Evolutionary conservation across 2,797 vertebrate species (phyloP).

Genomic region (Scomberomorus guttatus): DNA sequence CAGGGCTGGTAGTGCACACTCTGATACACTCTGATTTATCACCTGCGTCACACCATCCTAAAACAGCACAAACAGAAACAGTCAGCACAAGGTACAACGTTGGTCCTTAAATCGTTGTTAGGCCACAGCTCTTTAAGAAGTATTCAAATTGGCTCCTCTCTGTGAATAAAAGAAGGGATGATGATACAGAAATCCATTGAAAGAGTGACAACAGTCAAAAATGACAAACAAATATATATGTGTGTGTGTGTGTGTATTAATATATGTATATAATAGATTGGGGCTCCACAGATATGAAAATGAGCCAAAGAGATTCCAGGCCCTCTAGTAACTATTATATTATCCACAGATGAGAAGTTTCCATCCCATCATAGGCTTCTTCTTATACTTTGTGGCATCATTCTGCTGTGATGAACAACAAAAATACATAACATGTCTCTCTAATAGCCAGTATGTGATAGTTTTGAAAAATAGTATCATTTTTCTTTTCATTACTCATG

Average conservation of each 20-base stretch:
- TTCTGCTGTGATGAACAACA: neutral
- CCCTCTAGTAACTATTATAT: no score
- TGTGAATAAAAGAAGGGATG: constrained; percentile 7
- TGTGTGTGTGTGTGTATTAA: no score
- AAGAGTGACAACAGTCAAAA: neutral
- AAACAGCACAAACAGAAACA: constrained; percentile 60
- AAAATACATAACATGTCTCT: neutral
- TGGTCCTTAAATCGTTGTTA: neutral
- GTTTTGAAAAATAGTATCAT: neutral
- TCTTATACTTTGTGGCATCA: no score
- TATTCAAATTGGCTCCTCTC: constrained; percentile 7
- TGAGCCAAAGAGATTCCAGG: no score
- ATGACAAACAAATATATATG: no score
- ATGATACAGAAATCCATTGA: neutral
- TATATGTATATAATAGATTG: no score
- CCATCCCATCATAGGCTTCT: no score
- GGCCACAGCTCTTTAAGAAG: neutral
- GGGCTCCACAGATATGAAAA: no score
- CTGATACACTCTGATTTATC: constrained; percentile 61
- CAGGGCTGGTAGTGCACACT: constrained; percentile 72
- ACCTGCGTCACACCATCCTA: constrained; percentile 65
- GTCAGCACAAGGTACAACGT: constrained; percentile 24
- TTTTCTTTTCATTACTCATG: neutral
- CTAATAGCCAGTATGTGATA: neutral
- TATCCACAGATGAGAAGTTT: no score